These are phyloP conservation scores for Epinephelus cyanopodus DNA, from an alignment of 2,113 vertebrate genomes.

Conservation along the genomic window DNA sequence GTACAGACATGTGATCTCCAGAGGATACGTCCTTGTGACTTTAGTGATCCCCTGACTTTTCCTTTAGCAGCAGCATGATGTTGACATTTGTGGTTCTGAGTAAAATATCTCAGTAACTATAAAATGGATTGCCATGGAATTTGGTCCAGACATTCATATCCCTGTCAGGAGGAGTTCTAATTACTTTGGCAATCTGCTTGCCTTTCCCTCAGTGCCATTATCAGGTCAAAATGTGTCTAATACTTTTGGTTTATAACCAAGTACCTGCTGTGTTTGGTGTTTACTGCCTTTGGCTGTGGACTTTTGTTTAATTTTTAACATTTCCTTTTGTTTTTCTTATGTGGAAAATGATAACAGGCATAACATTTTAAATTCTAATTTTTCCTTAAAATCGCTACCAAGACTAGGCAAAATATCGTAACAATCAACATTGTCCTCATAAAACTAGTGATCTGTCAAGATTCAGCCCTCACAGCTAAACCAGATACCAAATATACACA, in stretches of 20 bases:
- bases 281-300: background rate
- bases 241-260: background rate
- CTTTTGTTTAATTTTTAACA: too few species aligned
- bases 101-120: background rate
- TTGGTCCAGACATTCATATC: too few species aligned
- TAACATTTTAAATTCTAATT: background rate
- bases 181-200: background rate
- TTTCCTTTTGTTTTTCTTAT: background rate
- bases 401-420: background rate
- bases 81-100: background rate
- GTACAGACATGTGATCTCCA: background rate
- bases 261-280: background rate
- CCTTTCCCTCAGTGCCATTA: background rate
- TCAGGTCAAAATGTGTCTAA: background rate
- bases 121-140: background rate
- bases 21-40: background rate
- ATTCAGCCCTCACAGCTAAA: constrained; percentile 10
- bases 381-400: background rate
- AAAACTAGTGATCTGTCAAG: background rate
- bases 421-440: background rate
- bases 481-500: constrained; percentile 12
- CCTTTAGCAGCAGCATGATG: background rate
- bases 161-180: background rate
- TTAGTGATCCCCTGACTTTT: background rate
- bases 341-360: background rate